Percentiles rank a stretch among this genome's conserved stretches.
Evolutionary conservation across 2,113 vertebrate species (phyloP).

Genomic region (Ceyx melanurus): DNA sequence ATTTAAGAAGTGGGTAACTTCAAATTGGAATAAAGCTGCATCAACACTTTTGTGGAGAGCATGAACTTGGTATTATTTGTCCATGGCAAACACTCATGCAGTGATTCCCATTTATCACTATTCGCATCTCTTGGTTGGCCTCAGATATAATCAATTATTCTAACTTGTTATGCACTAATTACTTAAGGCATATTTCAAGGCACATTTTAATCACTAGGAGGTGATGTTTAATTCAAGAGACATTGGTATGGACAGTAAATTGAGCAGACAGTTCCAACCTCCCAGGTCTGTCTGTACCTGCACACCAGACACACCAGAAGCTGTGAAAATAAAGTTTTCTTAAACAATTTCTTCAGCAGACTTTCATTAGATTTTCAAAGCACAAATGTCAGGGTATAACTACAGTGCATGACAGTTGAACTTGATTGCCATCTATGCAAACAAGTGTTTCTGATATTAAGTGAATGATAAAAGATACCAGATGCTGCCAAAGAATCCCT

Average conservation of each 20-base stretch:
- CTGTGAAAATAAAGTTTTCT: neutral
- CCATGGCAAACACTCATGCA: neutral
- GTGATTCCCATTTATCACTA: constrained; percentile 25
- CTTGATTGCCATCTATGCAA: neutral
- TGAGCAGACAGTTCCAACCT: constrained; percentile 1
- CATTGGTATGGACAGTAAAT: constrained; percentile 30
- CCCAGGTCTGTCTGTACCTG: constrained; percentile 23
- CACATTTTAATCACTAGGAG: neutral
- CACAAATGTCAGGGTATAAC: neutral
- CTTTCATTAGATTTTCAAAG: neutral
- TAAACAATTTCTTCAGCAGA: neutral
- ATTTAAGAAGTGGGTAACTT: neutral
- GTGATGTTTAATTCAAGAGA: constrained; percentile 10
- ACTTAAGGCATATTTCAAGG: constrained; percentile 30
- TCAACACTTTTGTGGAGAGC: neutral
- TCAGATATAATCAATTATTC: constrained; percentile 55
- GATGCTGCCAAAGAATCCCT: neutral
- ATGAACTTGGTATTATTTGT: neutral
- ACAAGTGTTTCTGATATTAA: neutral
- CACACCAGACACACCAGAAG: neutral
- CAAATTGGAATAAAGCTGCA: neutral
- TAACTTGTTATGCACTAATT: constrained; percentile 39
- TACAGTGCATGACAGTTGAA: neutral
- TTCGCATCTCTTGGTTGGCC: constrained; percentile 35
- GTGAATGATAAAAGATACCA: neutral